phyloP scores from a whole-genome alignment of 2,888 invertebrate species.

The Anorthoa munda region DNA sequence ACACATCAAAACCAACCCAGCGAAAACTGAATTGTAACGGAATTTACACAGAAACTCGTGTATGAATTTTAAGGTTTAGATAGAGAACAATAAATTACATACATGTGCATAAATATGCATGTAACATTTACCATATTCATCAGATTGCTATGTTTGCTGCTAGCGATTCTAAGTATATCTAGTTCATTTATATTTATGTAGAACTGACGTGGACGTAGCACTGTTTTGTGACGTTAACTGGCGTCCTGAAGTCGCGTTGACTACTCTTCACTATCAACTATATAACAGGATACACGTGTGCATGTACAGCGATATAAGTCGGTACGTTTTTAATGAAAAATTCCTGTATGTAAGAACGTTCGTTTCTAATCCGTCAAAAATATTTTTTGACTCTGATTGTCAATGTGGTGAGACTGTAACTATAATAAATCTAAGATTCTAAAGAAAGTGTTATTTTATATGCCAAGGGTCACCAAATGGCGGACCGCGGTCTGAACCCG shows the following conservation, averaged over 20 bases:
- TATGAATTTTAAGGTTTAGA: slow-evolving; percentile 22
- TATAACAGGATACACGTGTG: background rate
- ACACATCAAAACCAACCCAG: background rate
- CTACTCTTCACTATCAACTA: background rate
- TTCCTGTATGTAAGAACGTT: no score
- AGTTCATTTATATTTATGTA: slow-evolving; percentile 45
- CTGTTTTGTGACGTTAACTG: background rate
- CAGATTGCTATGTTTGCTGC: slow-evolving; percentile 23
- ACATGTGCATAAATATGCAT: slow-evolving; percentile 41
- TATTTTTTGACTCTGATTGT: no score
- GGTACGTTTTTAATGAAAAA: no score
- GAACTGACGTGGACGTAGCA: background rate
- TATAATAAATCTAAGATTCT: no score
- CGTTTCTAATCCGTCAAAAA: no score
- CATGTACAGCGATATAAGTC: no score
- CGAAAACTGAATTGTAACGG: background rate
- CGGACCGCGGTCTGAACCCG: no score
- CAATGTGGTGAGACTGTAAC: no score
- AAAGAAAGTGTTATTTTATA: no score
- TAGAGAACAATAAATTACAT: slow-evolving; percentile 17
- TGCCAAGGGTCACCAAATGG: no score
- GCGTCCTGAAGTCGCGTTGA: slow-evolving; percentile 6
- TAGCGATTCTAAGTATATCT: slow-evolving; percentile 20
- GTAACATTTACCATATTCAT: slow-evolving; percentile 54
- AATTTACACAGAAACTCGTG: background rate